Evolutionary conservation across 2,888 invertebrate species (phyloP), one percentile per base, ranked within the genome.

Genomic region (Ophion ellenae): DNA sequence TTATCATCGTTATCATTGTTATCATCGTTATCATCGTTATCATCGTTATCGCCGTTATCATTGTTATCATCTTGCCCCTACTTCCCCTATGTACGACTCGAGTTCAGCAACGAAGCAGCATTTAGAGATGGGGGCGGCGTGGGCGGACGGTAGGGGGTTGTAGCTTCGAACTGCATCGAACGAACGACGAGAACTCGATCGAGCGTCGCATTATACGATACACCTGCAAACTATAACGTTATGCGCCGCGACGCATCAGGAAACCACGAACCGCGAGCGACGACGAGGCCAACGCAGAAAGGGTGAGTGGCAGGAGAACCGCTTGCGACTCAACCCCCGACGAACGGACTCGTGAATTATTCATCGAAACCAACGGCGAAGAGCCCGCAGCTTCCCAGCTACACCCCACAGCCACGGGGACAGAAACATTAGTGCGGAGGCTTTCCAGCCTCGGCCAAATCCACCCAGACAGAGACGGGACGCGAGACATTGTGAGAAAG

Each of bases 321-420:
- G 70, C 70, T 69, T 64, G 69, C 71, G 73, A 74, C 79, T 64
- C 40, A 40, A 40, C 6, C 74, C 83, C 57, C 86, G 86, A 88
- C 89, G 88, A 90, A 90, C 90, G 87, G 86, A 87, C 87, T 84
- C 85, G 87, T 93, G 92, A 93, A 93, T 93, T 91, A 93, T 92
- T 89, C 91, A 92, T 89, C 87, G 87, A 83, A 81, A 78, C 83
- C 86, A 86, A 73, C 71, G 82, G 69, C 40, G 80, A 80, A 82
- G 79, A 45, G 32, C 67, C 63, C 61, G 59, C 75, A 71, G 63
- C 69, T 20, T 67, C 63, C 76, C 53, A 5, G 17, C 53, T 17
- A 53, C 14, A 3, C 63, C 57, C 80, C 40, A 76, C 28, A 45
- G 47, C 61, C 67, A 57, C 71, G 63, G 67, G 63, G 57, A 61